Conservation (phyloP, 2,888 invertebrate species). For the Drosophila cracens region DNA sequence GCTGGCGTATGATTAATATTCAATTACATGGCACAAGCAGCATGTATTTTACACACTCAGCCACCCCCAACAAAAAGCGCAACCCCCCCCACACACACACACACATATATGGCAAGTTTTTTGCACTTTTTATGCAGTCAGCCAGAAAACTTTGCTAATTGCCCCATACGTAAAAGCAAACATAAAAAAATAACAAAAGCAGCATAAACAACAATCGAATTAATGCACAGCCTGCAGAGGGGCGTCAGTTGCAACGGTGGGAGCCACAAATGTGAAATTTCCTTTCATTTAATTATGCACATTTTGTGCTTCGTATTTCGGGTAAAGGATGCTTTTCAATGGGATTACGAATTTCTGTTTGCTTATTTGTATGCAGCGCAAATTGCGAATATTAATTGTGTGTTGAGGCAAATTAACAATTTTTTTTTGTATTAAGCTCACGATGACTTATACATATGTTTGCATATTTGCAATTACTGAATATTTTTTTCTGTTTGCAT, state of each 20-base stretch:
- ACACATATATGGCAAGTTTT: slow-evolving; percentile 24
- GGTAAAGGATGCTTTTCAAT: slow-evolving; percentile 7
- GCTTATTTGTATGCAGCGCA: neutral
- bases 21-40: slow-evolving; percentile 68
- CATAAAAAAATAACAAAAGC: slow-evolving; percentile 4
- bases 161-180: slow-evolving; percentile 57
- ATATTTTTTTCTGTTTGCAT: neutral
- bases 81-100: neutral
- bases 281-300: slow-evolving; percentile 53
- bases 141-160: slow-evolving; percentile 68
- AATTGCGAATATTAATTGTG: neutral
- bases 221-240: slow-evolving; percentile 37
- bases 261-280: slow-evolving; percentile 30
- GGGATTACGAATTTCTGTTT: slow-evolving; percentile 3
- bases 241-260: slow-evolving; percentile 13
- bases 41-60: slow-evolving; percentile 24
- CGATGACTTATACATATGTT: neutral
- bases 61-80: neutral
- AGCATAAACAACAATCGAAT: slow-evolving; percentile 49
- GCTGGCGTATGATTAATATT: slow-evolving; percentile 76
- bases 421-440: neutral
- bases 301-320: slow-evolving; percentile 1
- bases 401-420: neutral
- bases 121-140: slow-evolving; percentile 51
- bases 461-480: neutral